Base-by-base conservation (phyloP, 1,140 invertebrate genomes). In the Harpegnathos saltator region DNA sequence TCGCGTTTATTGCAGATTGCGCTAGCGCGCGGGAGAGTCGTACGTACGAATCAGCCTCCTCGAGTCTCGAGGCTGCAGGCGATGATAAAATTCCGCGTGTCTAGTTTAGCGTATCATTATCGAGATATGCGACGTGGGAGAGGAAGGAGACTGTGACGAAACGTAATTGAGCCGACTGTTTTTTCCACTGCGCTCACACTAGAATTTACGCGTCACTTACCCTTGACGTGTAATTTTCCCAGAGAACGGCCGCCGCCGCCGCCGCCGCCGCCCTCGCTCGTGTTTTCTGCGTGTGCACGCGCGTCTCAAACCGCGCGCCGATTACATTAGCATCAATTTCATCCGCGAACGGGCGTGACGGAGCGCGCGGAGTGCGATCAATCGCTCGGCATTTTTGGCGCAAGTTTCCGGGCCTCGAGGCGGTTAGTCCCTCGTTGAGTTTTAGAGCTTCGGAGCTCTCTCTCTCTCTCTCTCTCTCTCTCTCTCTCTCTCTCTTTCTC, bases 201-300 rank as follows among this genome's bases (percentile, higher is more conserved):
- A 73, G 68, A 73, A 61, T 82, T 82, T 74, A 82, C 69, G 69
- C 69, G 66, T 74, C 69, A 62, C 58, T 74, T 74, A 63, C 19
- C 44, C 58, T 62, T 38, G 69, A 82, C 38, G 58, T 82, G 52
- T 82, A 82, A 82, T 82, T 82, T 74, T 62, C 56, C 44, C 44
- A 44, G 44, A 61, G 56, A 74, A 12, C 48, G 15, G 77, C 44
- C 66, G 44, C 48, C 24, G n/a, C 11, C 22, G 24, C 17, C 29
- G 29, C 29, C 5, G 29, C 5, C 1, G 29, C 29, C 29, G 48
- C 33, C 14, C 38, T 44, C 22, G 50, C 22, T 26, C 26, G 50
- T 58, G n/a, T 78, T 78, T 33, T 44, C 38, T 44, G 4, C 4
- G 7, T 44, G 38, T 78, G 50, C 29, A 22, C 63, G 63, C 61